Base-by-base conservation (phyloP, 1,140 invertebrate genomes). In the Sesamia nonagrioides region DNA sequence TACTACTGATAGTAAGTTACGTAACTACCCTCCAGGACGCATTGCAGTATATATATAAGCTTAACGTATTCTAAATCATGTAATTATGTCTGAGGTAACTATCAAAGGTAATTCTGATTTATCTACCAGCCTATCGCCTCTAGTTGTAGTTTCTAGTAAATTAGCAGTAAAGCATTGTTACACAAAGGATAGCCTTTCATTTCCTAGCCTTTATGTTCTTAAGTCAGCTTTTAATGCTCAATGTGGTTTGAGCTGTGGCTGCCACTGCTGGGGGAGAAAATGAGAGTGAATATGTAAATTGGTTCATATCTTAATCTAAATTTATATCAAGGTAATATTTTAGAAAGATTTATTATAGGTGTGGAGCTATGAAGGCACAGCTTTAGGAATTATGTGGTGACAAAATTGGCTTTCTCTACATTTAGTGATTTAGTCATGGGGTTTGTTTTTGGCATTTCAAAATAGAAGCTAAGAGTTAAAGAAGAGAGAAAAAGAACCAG, bases 281-380 rank as follows among this genome's bases (percentile, higher is more conserved):
- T 63, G 60, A 63, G 60, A 63, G 60, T 63, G 60, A 40, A 42
- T 63, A 40, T 63, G 60, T 42, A 63, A 63, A 63, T 42, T 18
- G 37, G 17, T 63, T 18, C 35, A 63, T 42, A 63, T 42, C 42
- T 18, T 4, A 63, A 40, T 63, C n/a, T 63, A 18, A 63, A 42
- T 18, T 63, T 58, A 13, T 58, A 33, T 0, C 8, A 11, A 11
- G 21, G 21, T 58, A 15, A 48, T 48, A 48, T 48, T 48, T 48
- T 15, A 15, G 11, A 48, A 4, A 9, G 45, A 2, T 48, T 15
- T 27, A 17, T 8, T 5, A 13, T 27, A 56, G 13, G 27, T 56
- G 54, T 27, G 8, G 27, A 7, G 1, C 15, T 48, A 48, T 5
- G 8, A 42, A 42, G 8, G 8, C 11, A n/a, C n/a, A n/a, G n/a